These are phyloP conservation scores for Drosophila murphyi DNA, from an alignment of 1,140 invertebrate species.

Conservation along the genomic window DNA sequence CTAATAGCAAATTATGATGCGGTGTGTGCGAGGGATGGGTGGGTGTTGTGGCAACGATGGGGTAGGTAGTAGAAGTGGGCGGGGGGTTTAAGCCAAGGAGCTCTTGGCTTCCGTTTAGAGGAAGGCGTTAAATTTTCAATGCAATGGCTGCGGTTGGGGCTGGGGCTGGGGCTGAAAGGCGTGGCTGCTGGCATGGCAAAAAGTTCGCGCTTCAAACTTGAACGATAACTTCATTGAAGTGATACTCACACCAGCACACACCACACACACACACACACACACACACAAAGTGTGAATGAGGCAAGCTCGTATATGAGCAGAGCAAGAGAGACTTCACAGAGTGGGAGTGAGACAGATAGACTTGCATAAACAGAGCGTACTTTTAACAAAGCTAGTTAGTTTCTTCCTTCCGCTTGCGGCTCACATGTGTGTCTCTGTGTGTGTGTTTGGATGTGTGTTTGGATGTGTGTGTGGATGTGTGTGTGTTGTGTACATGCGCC, in stretches of 20 bases:
- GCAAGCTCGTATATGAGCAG: conserved; percentile 1
- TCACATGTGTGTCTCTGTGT: conserved; percentile 11
- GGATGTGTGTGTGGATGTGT: conserved; percentile 13
- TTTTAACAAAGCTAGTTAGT: conserved; percentile 82
- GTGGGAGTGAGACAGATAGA: conserved; percentile 21
- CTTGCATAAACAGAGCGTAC: conserved; percentile 50
- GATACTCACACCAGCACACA: conserved; percentile 22
- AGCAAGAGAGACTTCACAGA: not conserved
- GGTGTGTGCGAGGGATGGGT: conserved; percentile 11
- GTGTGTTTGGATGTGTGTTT: conserved; percentile 16
- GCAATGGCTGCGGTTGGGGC: conserved; percentile 49
- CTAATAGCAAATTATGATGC: conserved; percentile 81
- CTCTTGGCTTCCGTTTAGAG: conserved; percentile 33
- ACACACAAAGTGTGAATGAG: conserved; percentile 9
- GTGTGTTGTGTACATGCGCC: conserved; percentile 31
- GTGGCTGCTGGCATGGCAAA: conserved; percentile 47
- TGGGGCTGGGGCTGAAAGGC: conserved; percentile 2
- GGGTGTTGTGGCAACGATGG: not conserved
- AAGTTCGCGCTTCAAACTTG: conserved; percentile 81
- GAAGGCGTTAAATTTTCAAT: conserved; percentile 63
- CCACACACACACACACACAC: conserved; percentile 23
- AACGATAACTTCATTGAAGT: conserved; percentile 76
- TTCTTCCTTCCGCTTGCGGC: conserved; percentile 69
- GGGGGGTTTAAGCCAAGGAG: not conserved
- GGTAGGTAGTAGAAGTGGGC: too few species aligned